These are phyloP conservation scores for Zalophus californianus DNA, from an alignment of 2,797 vertebrate genomes.

Conservation along the genomic window DNA sequence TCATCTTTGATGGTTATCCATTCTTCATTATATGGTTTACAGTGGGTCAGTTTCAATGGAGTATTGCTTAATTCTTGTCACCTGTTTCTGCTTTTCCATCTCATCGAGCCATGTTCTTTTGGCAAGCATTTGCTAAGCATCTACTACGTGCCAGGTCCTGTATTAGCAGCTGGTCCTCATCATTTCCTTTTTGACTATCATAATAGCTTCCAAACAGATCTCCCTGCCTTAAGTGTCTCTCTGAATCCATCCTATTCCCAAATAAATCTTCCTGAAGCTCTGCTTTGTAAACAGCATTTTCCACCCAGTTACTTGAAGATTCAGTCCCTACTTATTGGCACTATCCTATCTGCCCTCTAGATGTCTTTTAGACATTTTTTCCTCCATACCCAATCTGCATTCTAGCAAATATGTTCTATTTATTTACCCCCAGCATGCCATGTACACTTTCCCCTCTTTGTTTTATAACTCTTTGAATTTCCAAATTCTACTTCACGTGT, in stretches of 20 bases:
- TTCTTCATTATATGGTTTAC: background rate
- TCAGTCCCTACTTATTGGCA: background rate
- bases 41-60: background rate
- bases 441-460: background rate
- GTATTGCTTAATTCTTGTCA: background rate
- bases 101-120: background rate
- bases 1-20: background rate
- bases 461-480: background rate
- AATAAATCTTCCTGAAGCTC: background rate
- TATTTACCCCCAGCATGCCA: background rate
- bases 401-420: background rate
- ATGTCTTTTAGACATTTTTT: background rate
- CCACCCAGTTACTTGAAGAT: background rate
- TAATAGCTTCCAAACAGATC: background rate
- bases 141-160: background rate
- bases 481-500: background rate
- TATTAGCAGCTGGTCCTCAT: background rate
- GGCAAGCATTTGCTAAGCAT: background rate
- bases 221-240: background rate
- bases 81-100: background rate
- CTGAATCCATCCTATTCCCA: background rate
- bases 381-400: background rate
- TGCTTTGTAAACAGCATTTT: background rate
- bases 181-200: background rate
- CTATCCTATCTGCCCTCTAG: background rate